Conservation (phyloP, 2,797 vertebrate genomes). For the Alauda arvensis region DNA sequence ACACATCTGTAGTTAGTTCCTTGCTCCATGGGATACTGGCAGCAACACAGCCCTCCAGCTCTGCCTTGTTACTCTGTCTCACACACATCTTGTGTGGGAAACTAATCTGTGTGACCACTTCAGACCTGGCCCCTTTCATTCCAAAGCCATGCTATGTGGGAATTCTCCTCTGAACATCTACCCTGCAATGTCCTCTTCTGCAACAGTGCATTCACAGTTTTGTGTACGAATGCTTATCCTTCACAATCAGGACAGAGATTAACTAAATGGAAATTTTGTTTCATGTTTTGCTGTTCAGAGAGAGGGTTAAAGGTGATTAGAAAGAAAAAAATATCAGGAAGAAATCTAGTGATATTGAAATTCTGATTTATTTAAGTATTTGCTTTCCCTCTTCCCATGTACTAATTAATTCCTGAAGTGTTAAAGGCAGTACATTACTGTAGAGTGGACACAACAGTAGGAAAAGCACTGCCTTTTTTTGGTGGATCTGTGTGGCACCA, state of each 20-base stretch:
- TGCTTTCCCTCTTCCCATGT: background rate
- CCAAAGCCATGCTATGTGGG: background rate
- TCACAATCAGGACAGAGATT: background rate
- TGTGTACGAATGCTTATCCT: background rate
- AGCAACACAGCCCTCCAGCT: background rate
- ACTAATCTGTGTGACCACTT: background rate
- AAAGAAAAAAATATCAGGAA: background rate
- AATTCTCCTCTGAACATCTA: background rate
- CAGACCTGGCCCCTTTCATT: background rate
- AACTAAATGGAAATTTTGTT: background rate
- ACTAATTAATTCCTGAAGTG: background rate
- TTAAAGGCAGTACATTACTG: background rate
- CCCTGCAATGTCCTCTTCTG: background rate
- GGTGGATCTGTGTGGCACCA: background rate
- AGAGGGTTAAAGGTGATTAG: background rate
- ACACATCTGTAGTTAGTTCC: background rate
- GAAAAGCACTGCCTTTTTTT: background rate
- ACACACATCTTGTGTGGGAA: background rate
- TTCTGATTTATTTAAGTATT: background rate
- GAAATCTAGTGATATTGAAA: background rate
- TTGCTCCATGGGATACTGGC: background rate
- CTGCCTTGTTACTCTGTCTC: background rate
- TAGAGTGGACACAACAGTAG: background rate
- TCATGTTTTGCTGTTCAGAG: background rate
- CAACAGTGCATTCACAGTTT: background rate